Percentiles rank a stretch among this genome's conserved stretches.
These are phyloP conservation scores for Trachelus tabidus DNA, from an alignment of 2,888 invertebrate species.

Conservation along the genomic window DNA sequence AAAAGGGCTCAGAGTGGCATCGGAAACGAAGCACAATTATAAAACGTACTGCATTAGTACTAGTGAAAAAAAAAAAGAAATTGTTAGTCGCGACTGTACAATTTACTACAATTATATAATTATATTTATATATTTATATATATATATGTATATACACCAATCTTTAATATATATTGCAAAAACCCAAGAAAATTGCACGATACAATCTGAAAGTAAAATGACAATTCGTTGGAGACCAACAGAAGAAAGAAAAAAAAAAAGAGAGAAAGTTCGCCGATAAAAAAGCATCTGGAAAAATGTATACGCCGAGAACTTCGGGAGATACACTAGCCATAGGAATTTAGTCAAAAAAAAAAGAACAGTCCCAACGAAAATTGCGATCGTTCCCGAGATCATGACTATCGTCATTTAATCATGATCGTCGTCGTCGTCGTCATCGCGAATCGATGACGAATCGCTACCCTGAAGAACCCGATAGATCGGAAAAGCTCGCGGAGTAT, in stretches of 20 bases:
- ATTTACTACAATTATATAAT: neutral
- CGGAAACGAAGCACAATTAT: neutral
- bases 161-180: neutral
- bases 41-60: neutral
- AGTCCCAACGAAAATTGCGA: neutral
- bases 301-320: neutral
- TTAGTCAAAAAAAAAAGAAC: neutral
- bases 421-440: neutral
- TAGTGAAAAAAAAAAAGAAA: neutral
- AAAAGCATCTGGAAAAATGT: neutral
- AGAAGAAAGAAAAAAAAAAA: neutral
- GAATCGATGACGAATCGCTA: neutral
- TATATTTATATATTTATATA: neutral
- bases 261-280: neutral
- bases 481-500: neutral
- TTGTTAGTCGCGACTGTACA: neutral
- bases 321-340: neutral
- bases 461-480: neutral
- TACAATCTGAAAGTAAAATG: neutral
- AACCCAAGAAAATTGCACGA: neutral
- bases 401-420: neutral
- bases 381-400: neutral
- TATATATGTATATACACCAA: neutral
- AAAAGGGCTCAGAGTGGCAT: neutral
- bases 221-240: neutral